Evolutionary conservation across 2,888 invertebrate species (phyloP).

Genomic region (Timema cristinae): DNA sequence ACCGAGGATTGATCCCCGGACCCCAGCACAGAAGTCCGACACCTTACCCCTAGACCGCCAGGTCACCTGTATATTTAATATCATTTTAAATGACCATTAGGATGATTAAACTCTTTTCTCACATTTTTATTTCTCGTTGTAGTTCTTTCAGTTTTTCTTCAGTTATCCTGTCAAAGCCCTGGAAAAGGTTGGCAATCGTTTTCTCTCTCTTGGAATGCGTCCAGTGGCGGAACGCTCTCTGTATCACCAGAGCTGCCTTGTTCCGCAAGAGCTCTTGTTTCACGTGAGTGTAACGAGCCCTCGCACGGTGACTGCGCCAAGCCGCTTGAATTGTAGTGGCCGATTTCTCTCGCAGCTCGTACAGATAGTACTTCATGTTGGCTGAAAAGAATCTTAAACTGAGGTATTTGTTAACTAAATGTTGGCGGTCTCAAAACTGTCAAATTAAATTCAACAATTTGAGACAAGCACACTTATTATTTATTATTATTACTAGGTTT

Average conservation of each 20-base stretch:
- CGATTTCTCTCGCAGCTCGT: conserved; percentile 6
- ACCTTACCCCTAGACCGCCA: too few relatives aligned
- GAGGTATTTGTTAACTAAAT: too few relatives aligned
- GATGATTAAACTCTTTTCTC: not conserved
- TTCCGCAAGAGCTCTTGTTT: not conserved
- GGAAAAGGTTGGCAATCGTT: not conserved
- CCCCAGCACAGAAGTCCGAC: too few relatives aligned
- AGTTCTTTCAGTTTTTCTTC: not conserved
- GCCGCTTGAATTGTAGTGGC: not conserved
- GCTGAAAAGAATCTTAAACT: not conserved
- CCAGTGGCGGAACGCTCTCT: conserved; percentile 1
- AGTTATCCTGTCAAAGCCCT: not conserved
- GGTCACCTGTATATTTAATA: not conserved
- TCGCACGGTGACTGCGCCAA: not conserved
- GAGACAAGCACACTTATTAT: too few relatives aligned
- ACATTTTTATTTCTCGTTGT: conserved; percentile 6
- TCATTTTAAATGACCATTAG: not conserved
- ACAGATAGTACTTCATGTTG: not conserved
- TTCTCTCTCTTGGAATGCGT: not conserved
- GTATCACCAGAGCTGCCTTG: not conserved
- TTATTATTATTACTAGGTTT: too few relatives aligned
- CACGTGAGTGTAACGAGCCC: not conserved
- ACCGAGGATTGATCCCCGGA: too few relatives aligned
- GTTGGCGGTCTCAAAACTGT: too few relatives aligned
- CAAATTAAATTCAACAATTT: too few relatives aligned